Conservation (phyloP, 2,113 vertebrate species). For the Empidonax traillii region DNA sequence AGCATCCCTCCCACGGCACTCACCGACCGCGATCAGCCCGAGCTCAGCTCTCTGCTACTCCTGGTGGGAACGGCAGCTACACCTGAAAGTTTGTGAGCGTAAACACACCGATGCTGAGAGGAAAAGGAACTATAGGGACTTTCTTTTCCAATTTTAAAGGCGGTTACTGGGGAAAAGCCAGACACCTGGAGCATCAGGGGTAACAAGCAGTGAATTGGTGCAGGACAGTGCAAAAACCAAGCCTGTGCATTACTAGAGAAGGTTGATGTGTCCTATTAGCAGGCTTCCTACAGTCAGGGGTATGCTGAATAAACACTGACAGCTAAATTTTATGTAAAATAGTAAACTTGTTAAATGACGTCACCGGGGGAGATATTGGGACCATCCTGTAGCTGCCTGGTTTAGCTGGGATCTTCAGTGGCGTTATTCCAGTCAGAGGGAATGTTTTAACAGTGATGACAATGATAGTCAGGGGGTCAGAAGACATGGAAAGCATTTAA, state of each 20-base stretch:
- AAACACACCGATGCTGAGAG: background rate
- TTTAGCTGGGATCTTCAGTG: background rate
- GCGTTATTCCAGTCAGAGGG: background rate
- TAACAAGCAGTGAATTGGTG: background rate
- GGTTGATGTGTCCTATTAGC: background rate
- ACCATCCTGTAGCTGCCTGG: background rate
- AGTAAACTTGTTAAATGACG: background rate
- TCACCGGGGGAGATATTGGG: background rate
- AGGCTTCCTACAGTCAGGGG: background rate
- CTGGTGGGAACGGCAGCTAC: background rate
- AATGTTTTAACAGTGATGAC: background rate
- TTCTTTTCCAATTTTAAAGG: background rate
- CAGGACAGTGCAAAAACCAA: background rate
- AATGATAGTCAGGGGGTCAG: background rate
- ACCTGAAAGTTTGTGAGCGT: background rate
- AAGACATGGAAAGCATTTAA: background rate
- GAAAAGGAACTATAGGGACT: background rate
- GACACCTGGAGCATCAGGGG: background rate
- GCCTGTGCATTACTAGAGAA: background rate
- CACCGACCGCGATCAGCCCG: fast-evolving
- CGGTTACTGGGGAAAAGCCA: background rate
- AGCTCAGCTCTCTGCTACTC: fast-evolving
- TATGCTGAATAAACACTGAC: background rate
- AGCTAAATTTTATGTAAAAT: background rate
- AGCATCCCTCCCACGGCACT: fast-evolving